Evolutionary conservation across 2,888 invertebrate species (phyloP).

Genomic region (Watsonalla binaria): DNA sequence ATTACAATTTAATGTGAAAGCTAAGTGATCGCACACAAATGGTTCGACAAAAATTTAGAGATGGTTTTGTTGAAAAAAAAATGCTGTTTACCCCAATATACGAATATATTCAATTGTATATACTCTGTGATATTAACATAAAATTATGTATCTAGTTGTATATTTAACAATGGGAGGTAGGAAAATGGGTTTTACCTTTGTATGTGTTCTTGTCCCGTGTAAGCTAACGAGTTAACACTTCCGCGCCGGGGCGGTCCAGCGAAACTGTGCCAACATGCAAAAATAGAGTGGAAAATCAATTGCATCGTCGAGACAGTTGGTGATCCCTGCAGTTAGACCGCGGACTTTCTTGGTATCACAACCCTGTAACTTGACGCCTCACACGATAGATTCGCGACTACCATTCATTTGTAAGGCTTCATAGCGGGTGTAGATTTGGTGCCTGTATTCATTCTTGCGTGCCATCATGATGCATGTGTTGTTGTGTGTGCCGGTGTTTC

Average conservation of each 20-base stretch:
- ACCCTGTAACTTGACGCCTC: constrained; percentile 21
- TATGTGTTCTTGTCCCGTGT: neutral
- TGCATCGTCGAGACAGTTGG: constrained; percentile 46
- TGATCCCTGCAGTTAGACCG: constrained; percentile 54
- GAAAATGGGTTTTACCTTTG: too few species aligned
- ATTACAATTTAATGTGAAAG: too few species aligned
- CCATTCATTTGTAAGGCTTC: constrained; percentile 17
- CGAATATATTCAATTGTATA: too few species aligned
- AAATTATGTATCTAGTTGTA: too few species aligned
- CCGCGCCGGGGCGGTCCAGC: constrained; percentile 19
- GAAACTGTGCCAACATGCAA: constrained; percentile 62
- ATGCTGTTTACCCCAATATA: too few species aligned
- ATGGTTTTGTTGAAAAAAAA: too few species aligned
- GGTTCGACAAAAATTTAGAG: too few species aligned
- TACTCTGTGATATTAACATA: too few species aligned
- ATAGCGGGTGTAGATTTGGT: constrained; percentile 22
- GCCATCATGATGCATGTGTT: constrained; percentile 42
- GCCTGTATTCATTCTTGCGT: constrained; percentile 31
- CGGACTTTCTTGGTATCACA: constrained; percentile 50
- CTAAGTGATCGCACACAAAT: too few species aligned
- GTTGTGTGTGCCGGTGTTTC: constrained; percentile 22
- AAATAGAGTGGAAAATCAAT: constrained; percentile 74
- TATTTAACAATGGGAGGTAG: too few species aligned
- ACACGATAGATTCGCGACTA: constrained; percentile 9
- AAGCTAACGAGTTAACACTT: constrained; percentile 6